phyloP scores from a whole-genome alignment of 2,797 vertebrate species.

The Pipistrellus kuhlii region DNA sequence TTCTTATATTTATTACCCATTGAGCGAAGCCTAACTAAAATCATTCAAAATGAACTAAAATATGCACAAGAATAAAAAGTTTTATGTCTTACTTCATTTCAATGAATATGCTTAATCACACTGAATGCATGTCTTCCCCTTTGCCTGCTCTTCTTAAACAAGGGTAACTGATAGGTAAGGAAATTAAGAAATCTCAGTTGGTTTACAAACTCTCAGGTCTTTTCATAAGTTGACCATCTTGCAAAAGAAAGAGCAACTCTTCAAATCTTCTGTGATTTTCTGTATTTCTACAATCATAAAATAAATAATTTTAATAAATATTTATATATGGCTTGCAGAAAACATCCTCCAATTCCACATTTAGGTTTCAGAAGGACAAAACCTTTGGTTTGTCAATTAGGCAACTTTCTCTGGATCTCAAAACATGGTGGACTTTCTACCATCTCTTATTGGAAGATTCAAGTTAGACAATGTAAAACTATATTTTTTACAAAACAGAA shows the following conservation, averaged over 20 bases:
- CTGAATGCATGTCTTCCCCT: neutral
- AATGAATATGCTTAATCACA: neutral
- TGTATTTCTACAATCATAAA: neutral
- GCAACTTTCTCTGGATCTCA: neutral
- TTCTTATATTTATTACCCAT: conserved; percentile 72
- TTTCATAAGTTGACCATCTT: neutral
- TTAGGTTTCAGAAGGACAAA: neutral
- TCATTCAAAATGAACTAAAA: conserved; percentile 52
- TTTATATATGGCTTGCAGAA: neutral
- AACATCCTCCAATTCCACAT: neutral
- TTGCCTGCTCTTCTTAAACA: neutral
- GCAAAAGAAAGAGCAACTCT: neutral
- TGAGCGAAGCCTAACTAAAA: conserved; percentile 49
- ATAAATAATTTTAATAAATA: neutral
- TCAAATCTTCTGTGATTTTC: neutral
- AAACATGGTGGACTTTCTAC: neutral
- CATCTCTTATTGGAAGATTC: neutral
- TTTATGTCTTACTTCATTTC: neutral
- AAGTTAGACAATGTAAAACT: neutral
- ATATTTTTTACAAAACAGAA: neutral
- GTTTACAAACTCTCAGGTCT: neutral
- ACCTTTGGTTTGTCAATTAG: neutral
- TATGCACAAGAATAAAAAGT: neutral
- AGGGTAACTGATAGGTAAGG: neutral
- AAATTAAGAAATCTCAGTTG: neutral